Evolutionary conservation across 2,797 vertebrate genomes (phyloP), one percentile per base, ranked within the genome.

Genomic region (Myotis daubentonii): DNA sequence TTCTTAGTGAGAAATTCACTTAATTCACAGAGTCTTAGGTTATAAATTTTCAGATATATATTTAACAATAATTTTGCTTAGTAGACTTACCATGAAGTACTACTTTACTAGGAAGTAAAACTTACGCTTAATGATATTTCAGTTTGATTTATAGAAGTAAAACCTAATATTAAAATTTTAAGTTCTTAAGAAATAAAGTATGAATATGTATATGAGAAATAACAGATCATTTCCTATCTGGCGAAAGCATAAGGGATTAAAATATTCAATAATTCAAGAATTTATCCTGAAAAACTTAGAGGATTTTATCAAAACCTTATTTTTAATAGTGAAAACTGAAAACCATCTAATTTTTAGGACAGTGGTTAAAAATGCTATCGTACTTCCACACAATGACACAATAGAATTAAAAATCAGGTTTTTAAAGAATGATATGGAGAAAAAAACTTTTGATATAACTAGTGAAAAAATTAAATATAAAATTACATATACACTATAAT

Each of bases 161-260:
- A 75, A 79, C 44, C 19, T 86, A 91, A 87, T 93, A 38, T 87
- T 92, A n/a, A 92, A 95, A 87, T 65, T 74, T 22, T 85, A 82
- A 85, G 49, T 89, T 87, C 47, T 80, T 97, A 71, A 86, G 5
- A 86, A 95, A 91, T 87, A 51, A 95, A 88, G 20, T 84, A 85
- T 72, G 15, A 75, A 84, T 28, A 87, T 20, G 15, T 60, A 60
- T 53, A 91, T 49, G 20, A 94, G 15, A 6, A 92, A 70, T 72
- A 25, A 65, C 9, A 94, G 53, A 88, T 65, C 23, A 44, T 55
- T 91, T 93, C 80, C 89, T 92, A n/a, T 41, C 47, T n/a, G 60
- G 38, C 47, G 84, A 83, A 87, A 88, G 71, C 12, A 80, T 33
- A 79, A 15, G 38, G 23, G 6, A 49, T 90, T 93, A 95, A 93